Evolutionary conservation across 2,888 invertebrate genomes (phyloP), one percentile per base, ranked within the genome.

Genomic region (Cheilosia scutellata): DNA sequence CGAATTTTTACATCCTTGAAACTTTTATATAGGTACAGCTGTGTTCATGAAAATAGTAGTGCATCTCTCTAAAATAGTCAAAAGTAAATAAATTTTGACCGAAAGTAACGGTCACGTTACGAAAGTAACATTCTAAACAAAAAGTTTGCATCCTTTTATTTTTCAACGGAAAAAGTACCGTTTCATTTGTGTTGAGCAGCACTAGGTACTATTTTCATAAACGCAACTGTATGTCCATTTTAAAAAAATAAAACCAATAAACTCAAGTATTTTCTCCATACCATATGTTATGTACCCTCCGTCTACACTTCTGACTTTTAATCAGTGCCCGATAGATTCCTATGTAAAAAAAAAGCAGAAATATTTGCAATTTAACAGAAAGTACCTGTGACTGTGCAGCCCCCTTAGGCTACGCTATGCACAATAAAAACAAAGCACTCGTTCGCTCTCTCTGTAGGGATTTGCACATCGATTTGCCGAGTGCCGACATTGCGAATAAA

Each of bases 381-480:
- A 62, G 57, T 60, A 65, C 42, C 70, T 49, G 70, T 49, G 49
- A 63, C 31, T 71, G 20, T 42, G 68, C 68, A 75, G 20, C 20
- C 66, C 62, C 60, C 27, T 42, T 62, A 37, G 42, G 55, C 65
- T 78, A 62, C 47, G 55, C 62, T 44, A 57, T 55, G 37, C 33
- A 57, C 65, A 76, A 72, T 71, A 66, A 82, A 72, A 82, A 70
- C 58, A 68, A 68, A 76, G 57, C 42, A 82, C 70, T 76, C 63
- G 31, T 57, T 29, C 40, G 44, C 37, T 47, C 33, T 31, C 84
- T 31, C 84, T 53, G 31, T 75, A 78, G 31, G 71, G 84, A 80
- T 80, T 84, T 79, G 84, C 80, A 80, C 80, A 86, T 80, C 86
- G 86, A 86, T 86, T 80, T 86, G 76, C 86, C 82, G 58, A 86